These are phyloP conservation scores for Melanostoma scalare DNA, from an alignment of 2,888 invertebrate genomes.

Conservation along the genomic window DNA sequence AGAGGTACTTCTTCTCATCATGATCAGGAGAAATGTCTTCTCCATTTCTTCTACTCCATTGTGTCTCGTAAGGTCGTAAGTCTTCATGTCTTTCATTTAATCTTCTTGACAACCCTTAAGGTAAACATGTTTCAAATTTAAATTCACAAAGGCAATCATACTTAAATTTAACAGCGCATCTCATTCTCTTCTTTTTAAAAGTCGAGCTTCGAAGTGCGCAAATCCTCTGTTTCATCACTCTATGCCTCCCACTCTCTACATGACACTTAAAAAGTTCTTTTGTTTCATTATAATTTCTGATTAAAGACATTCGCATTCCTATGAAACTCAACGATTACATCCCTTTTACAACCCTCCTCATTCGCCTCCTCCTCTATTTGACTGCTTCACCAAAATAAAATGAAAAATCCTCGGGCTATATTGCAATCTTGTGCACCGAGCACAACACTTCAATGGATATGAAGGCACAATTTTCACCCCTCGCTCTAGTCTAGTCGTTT, in stretches of 20 bases:
- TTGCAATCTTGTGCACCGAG: slow-evolving; percentile 20
- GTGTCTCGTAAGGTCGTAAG: too few relatives aligned
- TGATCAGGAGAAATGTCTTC: too few relatives aligned
- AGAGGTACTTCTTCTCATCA: too few relatives aligned
- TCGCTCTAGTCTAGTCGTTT: slow-evolving; percentile 36
- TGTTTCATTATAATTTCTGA: slow-evolving; percentile 20
- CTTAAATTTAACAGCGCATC: background rate
- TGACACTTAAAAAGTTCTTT: background rate
- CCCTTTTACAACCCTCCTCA: background rate
- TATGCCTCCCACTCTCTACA: background rate
- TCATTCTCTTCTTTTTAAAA: background rate
- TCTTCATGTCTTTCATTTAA: too few relatives aligned
- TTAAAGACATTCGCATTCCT: slow-evolving; percentile 20
- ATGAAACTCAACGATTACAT: slow-evolving; percentile 25
- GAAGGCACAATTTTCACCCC: slow-evolving; percentile 7
- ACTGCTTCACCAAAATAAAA: slow-evolving; percentile 8
- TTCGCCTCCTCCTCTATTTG: too few relatives aligned
- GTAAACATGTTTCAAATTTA: background rate
- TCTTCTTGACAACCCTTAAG: too few relatives aligned
- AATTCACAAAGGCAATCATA: background rate
- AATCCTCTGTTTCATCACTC: background rate
- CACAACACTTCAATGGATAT: too few relatives aligned
- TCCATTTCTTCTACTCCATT: too few relatives aligned
- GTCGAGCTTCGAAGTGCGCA: background rate
- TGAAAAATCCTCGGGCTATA: slow-evolving; percentile 19